Percentiles rank a stretch among this genome's conserved stretches.
These are phyloP conservation scores for Microtus californicus DNA, from an alignment of 2,797 vertebrate genomes.

Conservation along the genomic window DNA sequence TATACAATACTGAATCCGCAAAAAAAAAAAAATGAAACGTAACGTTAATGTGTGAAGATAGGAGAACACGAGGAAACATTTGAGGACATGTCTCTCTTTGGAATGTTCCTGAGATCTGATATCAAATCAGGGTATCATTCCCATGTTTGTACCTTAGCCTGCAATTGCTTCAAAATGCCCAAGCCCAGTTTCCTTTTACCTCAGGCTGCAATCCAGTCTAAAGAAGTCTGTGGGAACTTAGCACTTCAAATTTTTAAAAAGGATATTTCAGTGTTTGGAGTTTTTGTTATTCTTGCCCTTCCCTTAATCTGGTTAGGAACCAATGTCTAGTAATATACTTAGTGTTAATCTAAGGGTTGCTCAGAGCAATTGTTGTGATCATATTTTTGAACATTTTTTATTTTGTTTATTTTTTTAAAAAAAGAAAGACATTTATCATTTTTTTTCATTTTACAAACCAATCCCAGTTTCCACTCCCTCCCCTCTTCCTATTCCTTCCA, in stretches of 20 bases:
- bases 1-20: background rate
- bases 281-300: constrained; percentile 57
- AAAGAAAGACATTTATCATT: too few relatives aligned
- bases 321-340: constrained; percentile 82
- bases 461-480: too few relatives aligned
- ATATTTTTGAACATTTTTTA: too few relatives aligned
- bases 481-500: too few relatives aligned
- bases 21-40: constrained; percentile 47
- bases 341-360: constrained; percentile 77
- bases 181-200: constrained; percentile 59
- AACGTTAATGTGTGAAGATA: constrained; percentile 6
- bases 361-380: constrained; percentile 46
- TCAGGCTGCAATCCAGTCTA: constrained; percentile 57
- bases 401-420: too few relatives aligned
- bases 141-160: constrained; percentile 24
- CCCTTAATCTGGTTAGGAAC: constrained; percentile 68
- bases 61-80: background rate
- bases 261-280: constrained; percentile 66
- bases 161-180: constrained; percentile 52
- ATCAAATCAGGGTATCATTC: background rate
- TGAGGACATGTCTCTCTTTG: constrained; percentile 42
- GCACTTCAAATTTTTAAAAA: constrained; percentile 61
- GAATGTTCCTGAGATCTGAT: constrained; percentile 42
- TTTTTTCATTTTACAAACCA: too few relatives aligned
- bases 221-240: constrained; percentile 61